Evolutionary conservation across 2,888 invertebrate genomes (phyloP), one percentile per base, ranked within the genome.

Genomic region (Nomada flava): DNA sequence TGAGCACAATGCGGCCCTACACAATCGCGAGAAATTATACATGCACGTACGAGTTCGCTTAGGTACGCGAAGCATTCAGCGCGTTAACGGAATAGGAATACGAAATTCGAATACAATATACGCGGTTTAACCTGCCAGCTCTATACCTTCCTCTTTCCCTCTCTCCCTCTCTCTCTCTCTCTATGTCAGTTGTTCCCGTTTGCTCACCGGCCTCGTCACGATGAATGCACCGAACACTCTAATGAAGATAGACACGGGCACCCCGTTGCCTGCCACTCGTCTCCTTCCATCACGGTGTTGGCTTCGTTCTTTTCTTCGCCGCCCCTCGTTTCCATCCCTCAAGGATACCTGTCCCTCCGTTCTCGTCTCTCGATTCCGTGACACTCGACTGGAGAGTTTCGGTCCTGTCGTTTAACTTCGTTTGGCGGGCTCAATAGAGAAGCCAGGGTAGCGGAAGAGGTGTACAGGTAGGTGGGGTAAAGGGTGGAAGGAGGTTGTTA

Each of bases 1-100:
- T 53, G 44, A 47, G 71, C 71, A 83, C 84, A 86, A 83, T 85
- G 76, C 81, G 36, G 53, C 59, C 73, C 59, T 44, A 50, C 69
- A 88, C 85, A 78, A 85, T 85, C 76, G 77, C 69, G 68, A 76
- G 68, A 75, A 84, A 86, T 88, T 82, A 85, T 86, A 89, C 76
- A 86, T 87, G 87, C 88, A 64, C 79, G 79, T 72, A 79, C 81
- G 87, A 76, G 83, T 64, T 42, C 65, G 77, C 76, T 69, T 83
- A 72, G 59, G 69, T 76, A 75, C 77, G 69, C 67, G 70, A 60
- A 62, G 77, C 70, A 86, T 78, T 80, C 78, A 79, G 36, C 63
- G 63, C 74, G 79, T 75, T 84, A 82, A 79, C 71, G 79, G 83
- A 79, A 86, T 85, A 78, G 65, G 76, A 77, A 76, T 80, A 76